Evolutionary conservation across 2,888 invertebrate genomes (phyloP).

Genomic region (Rhingia campestris): DNA sequence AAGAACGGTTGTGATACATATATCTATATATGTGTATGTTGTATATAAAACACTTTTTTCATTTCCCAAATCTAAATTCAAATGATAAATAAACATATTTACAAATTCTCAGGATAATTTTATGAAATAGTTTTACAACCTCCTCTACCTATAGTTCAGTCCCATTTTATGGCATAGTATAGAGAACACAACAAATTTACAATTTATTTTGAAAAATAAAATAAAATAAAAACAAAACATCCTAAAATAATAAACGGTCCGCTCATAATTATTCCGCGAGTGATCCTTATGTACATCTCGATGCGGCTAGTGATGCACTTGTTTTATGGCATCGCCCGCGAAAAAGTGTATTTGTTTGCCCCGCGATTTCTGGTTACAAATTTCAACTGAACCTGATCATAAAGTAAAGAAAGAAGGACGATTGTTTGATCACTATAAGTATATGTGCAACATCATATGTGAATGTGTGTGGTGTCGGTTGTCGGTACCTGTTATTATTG

Average conservation of each 20-base stretch:
- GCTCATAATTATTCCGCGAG: conserved; percentile 9
- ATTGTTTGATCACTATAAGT: conserved; percentile 27
- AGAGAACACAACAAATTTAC: conserved; percentile 33
- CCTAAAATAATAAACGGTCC: conserved; percentile 45
- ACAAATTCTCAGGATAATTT: conserved; percentile 70
- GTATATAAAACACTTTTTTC: conserved; percentile 11
- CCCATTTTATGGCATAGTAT: conserved; percentile 31
- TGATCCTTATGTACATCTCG: conserved; percentile 15
- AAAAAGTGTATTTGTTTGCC: conserved; percentile 35
- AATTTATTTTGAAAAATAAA: conserved; percentile 38
- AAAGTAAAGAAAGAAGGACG: conserved; percentile 39
- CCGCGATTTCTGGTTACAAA: conserved; percentile 43
- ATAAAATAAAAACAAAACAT: neutral
- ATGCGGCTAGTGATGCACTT: conserved; percentile 53
- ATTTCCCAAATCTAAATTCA: conserved; percentile 18
- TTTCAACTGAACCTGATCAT: conserved; percentile 28
- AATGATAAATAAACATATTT: conserved; percentile 52
- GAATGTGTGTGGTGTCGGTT: conserved; percentile 40
- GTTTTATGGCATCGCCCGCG: conserved; percentile 60
- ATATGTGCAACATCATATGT: conserved; percentile 30
- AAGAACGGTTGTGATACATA: conserved; percentile 64
- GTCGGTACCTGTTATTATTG: conserved; percentile 60
- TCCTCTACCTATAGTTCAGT: conserved; percentile 22
- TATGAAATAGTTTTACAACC: conserved; percentile 26
- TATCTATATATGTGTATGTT: conserved; percentile 9